Percentiles rank a stretch among this genome's conserved stretches.
phyloP scores from a whole-genome alignment of 2,113 vertebrate genomes.

The Myotis lucifugus region DNA sequence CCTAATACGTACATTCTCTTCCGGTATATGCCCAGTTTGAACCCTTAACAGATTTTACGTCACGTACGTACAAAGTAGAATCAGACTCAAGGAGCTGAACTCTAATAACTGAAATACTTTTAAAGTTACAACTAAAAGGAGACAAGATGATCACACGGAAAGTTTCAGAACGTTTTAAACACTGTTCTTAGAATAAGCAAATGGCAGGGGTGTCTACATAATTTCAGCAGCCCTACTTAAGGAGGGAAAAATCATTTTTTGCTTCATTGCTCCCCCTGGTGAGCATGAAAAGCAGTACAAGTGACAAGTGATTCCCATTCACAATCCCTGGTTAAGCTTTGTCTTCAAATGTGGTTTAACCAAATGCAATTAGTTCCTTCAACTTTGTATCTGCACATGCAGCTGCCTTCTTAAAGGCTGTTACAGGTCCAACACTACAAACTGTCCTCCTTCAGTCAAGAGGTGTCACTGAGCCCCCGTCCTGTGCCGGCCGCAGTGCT shows the following conservation, averaged over 20 bases:
- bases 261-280: slow-evolving; percentile 42
- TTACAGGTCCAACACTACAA: not conserved
- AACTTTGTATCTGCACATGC: not conserved
- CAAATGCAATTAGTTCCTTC: not conserved
- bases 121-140: not conserved
- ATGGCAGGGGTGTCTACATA: not conserved
- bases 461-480: not conserved
- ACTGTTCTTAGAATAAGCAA: not conserved
- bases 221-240: not conserved
- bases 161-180: slow-evolving; percentile 4
- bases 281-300: slow-evolving; percentile 10
- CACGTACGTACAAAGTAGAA: not conserved
- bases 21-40: not conserved
- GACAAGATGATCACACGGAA: not conserved
- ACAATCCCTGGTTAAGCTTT: not conserved
- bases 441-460: not conserved
- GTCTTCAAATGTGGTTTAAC: not conserved
- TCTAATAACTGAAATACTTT: not conserved
- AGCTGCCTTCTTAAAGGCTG: not conserved
- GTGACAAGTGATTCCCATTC: not conserved
- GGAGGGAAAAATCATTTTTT: not conserved
- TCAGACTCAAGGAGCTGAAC: not conserved
- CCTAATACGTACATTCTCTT: not conserved
- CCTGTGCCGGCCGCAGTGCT: not conserved
- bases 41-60: not conserved